These are phyloP conservation scores for Lordiphosa stackelbergi DNA, from an alignment of 1,140 invertebrate genomes.

Conservation along the genomic window DNA sequence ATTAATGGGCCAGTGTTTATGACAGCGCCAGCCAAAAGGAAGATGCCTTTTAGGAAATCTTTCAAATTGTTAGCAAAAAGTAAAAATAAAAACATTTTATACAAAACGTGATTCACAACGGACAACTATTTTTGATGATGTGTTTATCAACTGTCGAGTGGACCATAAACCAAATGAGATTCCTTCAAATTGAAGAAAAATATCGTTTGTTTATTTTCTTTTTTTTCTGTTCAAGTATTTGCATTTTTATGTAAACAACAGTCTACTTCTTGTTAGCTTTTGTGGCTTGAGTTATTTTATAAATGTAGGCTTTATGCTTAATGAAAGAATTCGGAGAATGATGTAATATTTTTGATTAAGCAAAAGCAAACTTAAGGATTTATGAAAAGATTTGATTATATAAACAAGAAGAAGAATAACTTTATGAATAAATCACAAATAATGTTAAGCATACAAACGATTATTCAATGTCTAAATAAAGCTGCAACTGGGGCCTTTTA, in stretches of 20 bases:
- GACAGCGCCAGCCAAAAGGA: constrained; percentile 1
- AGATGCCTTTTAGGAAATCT: constrained; percentile 25
- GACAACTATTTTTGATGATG: constrained; percentile 12
- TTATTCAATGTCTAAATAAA: no score
- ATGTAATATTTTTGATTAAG: background rate
- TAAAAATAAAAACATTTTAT: no score
- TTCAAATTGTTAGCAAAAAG: background rate
- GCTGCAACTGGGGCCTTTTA: no score
- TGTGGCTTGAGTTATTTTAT: background rate
- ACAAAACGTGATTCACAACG: background rate
- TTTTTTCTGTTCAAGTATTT: background rate
- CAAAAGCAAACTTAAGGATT: no score
- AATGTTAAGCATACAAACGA: no score
- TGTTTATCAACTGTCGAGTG: constrained; percentile 33
- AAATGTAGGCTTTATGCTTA: constrained; percentile 8
- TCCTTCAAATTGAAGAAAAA: no score
- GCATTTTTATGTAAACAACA: no score
- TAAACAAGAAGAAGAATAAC: no score
- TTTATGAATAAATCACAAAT: no score
- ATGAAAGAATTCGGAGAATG: constrained; percentile 8
- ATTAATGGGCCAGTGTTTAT: constrained; percentile 6
- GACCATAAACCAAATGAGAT: constrained; percentile 15
- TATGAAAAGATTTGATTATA: no score
- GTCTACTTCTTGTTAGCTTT: background rate
- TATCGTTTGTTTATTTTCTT: background rate